Evolutionary conservation across 2,888 invertebrate genomes (phyloP).

Genomic region (Cetonia aurata): DNA sequence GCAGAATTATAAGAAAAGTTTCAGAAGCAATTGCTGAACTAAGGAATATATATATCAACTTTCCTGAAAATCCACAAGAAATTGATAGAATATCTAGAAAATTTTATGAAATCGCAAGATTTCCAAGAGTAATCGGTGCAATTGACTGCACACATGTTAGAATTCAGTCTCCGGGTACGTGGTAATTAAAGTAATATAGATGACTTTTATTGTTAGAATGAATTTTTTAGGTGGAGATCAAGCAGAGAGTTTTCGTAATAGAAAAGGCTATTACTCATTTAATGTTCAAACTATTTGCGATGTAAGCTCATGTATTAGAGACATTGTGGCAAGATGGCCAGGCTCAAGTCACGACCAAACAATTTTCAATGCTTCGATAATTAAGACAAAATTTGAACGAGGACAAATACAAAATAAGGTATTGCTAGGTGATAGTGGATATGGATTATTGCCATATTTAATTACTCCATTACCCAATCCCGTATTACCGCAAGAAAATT

Average conservation of each 20-base stretch:
- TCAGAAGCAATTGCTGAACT: no score
- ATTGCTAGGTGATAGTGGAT: conserved; percentile 31
- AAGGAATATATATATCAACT: no score
- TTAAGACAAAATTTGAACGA: conserved; percentile 5
- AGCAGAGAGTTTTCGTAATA: conserved; percentile 54
- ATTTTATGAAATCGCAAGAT: background rate
- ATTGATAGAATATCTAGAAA: no score
- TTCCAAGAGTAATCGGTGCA: background rate
- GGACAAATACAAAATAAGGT: conserved; percentile 6
- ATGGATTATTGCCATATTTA: conserved; percentile 20
- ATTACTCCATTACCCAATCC: conserved; percentile 24
- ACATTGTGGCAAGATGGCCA: conserved; percentile 51
- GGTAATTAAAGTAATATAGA: background rate
- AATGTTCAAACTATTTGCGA: conserved; percentile 55
- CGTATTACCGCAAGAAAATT: conserved; percentile 3
- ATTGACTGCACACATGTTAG: background rate
- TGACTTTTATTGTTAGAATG: background rate
- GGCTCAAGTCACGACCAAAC: conserved; percentile 46
- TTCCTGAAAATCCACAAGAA: no score
- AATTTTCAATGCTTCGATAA: conserved; percentile 45
- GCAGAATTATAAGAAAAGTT: no score
- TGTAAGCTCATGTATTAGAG: conserved; percentile 50
- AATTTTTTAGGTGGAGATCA: conserved; percentile 49
- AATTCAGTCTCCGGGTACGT: conserved; percentile 1
- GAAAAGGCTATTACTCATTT: conserved; percentile 55